Evolutionary conservation across 2,797 vertebrate genomes (phyloP), one percentile per base, ranked within the genome.

Genomic region (Sciurus carolinensis): DNA sequence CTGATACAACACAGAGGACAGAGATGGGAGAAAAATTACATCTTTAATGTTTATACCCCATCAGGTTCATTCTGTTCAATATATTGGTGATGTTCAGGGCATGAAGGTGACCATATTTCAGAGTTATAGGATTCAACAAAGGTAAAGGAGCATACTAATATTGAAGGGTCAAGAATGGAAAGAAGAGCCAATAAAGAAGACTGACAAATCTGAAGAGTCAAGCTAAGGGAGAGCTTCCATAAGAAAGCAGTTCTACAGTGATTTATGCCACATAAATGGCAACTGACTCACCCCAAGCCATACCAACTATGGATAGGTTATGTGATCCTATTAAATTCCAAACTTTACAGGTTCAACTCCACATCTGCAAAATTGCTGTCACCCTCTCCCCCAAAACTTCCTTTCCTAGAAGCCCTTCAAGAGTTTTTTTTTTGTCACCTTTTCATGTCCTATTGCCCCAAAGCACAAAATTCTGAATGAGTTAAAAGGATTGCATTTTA

Each of bases 401-500:
- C 57, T 81, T 83, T 85, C 76, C n/a, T 67, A 57, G 54, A 39
- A 82, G 11, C 30, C 62, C 42, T 77, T 94, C 73, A 82, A 86
- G 44, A 88, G 28, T 77, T 87, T 66, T 59, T 59, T 24, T 62
- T 93, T 81, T 77, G 36, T 39, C 88, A 33, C 30, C 17, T 72
- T 30, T 90, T 76, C 72, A 67, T 62, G 54, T 4, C 39, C 42
- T 42, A 39, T 5, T 75, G 50, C 28, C 67, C 11, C 50, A 72
- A 77, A 80, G 42, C 42, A 83, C 72, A 82, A 90, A 95, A 94
- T 90, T 47, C 17, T 81, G 44, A 95, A 82, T 90, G 52, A 94
- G 24, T 50, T 87, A 42, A 96, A 90, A 73, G 39, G 13, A 75
- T 12, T 75, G 28, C 28, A 30, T 84, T 86, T 87, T 33, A 18